A percentile compares a stretch with the other conserved stretches of the same genome.
These are phyloP conservation scores for Climacteris rufus DNA, from an alignment of 2,113 vertebrate species.

Conservation along the genomic window DNA sequence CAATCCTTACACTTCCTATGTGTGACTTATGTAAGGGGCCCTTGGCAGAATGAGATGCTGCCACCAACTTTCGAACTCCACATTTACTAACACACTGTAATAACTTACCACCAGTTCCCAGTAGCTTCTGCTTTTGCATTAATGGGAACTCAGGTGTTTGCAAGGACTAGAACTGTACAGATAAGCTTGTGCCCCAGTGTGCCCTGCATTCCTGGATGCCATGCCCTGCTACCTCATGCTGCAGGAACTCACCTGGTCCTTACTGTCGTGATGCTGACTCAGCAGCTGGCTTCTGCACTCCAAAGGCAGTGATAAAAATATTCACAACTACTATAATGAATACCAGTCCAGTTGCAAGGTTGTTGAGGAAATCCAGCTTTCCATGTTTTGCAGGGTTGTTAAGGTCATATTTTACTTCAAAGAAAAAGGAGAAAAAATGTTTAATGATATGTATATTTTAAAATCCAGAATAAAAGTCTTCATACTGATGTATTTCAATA, in stretches of 20 bases:
- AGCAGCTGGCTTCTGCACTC: conserved; percentile 82
- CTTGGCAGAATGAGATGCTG: not conserved
- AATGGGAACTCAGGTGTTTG: not conserved
- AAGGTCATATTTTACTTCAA: conserved; percentile 92
- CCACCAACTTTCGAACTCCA: not conserved
- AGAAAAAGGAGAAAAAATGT: not conserved
- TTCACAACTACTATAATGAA: conserved; percentile 95
- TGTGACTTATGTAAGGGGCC: not conserved
- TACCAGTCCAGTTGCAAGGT: conserved; percentile 86
- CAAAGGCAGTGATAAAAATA: conserved; percentile 96
- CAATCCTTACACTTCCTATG: not conserved
- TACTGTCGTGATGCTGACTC: conserved; percentile 21
- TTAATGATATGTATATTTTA: not conserved
- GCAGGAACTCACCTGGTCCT: conserved; percentile 55
- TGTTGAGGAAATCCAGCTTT: conserved; percentile 90
- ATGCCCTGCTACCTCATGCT: accelerated
- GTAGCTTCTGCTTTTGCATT: not conserved
- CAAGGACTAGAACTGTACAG: not conserved
- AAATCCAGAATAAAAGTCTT: not conserved
- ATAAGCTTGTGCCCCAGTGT: not conserved
- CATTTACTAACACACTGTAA: not conserved
- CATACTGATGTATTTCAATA: not conserved
- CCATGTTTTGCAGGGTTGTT: conserved; percentile 86
- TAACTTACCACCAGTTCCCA: not conserved
- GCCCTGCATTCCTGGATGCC: not conserved